A percentile compares a stretch with the other conserved stretches of the same genome.
Evolutionary conservation across 2,797 vertebrate species (phyloP).

Genomic region (Alosa sapidissima): DNA sequence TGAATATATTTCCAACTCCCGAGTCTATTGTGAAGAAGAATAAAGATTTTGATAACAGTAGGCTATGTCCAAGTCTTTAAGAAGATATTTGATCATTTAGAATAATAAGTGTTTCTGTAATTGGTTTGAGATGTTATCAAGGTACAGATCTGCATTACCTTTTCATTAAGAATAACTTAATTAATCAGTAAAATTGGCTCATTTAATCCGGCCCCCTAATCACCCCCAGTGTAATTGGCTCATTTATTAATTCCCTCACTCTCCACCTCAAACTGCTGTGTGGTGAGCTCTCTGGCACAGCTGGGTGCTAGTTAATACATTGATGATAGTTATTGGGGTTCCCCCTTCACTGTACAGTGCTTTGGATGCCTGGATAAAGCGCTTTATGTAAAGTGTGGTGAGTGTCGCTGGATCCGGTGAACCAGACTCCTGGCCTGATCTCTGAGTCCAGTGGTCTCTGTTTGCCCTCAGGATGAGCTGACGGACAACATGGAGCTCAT

Average conservation of each 20-base stretch:
- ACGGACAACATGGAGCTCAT: slow-evolving; percentile 94
- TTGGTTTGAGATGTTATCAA: not conserved
- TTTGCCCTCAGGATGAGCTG: slow-evolving; percentile 85
- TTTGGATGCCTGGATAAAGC: too few species aligned
- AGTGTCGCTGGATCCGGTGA: not conserved
- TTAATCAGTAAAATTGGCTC: not conserved
- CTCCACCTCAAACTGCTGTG: too few species aligned
- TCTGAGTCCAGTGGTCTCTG: not conserved
- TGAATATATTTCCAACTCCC: not conserved
- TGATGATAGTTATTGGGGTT: too few species aligned
- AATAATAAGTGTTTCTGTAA: not conserved
- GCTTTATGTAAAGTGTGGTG: not conserved
- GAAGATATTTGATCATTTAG: not conserved
- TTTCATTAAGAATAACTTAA: too few species aligned
- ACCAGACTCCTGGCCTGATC: not conserved
- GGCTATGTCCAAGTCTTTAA: not conserved
- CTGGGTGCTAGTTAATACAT: too few species aligned
- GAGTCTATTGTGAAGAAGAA: not conserved
- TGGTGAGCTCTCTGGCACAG: too few species aligned
- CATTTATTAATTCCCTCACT: too few species aligned
- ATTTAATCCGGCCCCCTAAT: too few species aligned
- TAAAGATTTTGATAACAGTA: not conserved
- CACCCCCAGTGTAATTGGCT: too few species aligned
- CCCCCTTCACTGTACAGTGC: too few species aligned
- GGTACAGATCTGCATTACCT: not conserved